A percentile compares a stretch with the other conserved stretches of the same genome.
These are phyloP conservation scores for Liasis olivaceus DNA, from an alignment of 2,797 vertebrate genomes.

Conservation along the genomic window DNA sequence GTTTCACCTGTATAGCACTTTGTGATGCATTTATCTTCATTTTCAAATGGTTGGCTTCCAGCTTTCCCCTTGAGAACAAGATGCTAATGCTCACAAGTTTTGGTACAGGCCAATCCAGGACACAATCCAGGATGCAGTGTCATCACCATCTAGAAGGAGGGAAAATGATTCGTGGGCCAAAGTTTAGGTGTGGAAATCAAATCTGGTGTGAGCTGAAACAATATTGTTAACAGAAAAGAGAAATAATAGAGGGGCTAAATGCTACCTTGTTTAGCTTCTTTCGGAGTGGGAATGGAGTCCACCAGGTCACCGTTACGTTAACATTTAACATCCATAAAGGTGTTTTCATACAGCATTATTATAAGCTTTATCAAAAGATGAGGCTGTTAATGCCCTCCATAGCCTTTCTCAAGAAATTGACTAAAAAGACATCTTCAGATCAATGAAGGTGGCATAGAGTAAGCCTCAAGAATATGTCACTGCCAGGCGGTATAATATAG, in stretches of 20 bases:
- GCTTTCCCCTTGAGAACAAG: background rate
- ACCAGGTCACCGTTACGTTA: background rate
- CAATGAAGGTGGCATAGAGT: background rate
- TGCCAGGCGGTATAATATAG: no score
- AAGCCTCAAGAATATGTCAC: background rate
- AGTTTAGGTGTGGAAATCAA: background rate
- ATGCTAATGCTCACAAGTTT: background rate
- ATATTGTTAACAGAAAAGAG: background rate
- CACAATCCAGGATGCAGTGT: background rate
- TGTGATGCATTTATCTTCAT: background rate
- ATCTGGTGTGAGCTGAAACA: background rate
- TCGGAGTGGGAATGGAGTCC: background rate
- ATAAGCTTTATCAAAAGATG: background rate
- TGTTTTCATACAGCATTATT: background rate
- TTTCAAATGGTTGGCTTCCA: background rate
- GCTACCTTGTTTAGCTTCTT: no score
- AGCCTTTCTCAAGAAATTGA: background rate
- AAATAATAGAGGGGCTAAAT: background rate
- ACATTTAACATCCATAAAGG: background rate
- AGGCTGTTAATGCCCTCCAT: background rate
- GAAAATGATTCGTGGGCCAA: background rate
- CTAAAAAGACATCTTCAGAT: background rate
- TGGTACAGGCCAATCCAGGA: background rate
- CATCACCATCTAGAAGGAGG: background rate
- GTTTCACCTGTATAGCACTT: background rate